phyloP scores from a whole-genome alignment of 35 echinoderm and acorn worm genomes.

The Holothuria glaberrima region DNA sequence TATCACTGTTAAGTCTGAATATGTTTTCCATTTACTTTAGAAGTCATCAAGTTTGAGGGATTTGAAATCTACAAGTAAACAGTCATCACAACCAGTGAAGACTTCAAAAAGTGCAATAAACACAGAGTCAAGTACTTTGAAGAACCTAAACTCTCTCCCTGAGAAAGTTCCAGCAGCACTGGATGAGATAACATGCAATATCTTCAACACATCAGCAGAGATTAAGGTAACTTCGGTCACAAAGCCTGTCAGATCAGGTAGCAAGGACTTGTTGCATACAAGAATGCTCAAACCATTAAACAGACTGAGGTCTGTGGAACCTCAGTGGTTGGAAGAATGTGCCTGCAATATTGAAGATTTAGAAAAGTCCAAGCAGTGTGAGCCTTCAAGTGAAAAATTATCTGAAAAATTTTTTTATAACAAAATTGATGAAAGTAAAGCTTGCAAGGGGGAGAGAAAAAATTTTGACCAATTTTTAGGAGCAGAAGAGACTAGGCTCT shows the following conservation, averaged over 20 bases:
- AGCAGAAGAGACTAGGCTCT: background rate
- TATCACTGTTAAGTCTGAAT: no score
- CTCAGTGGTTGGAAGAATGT: slow-evolving; percentile 32
- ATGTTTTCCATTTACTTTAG: no score
- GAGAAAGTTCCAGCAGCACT: background rate
- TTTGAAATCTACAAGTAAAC: no score
- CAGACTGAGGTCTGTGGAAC: background rate
- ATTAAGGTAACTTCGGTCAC: background rate
- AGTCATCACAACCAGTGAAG: no score
- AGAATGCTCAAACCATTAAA: slow-evolving; percentile 13
- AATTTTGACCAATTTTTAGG: background rate
- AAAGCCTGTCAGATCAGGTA: background rate
- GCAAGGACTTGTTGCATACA: background rate
- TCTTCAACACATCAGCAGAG: background rate
- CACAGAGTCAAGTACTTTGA: no score
- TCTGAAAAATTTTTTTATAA: background rate
- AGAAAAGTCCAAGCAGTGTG: background rate
- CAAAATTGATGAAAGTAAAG: background rate
- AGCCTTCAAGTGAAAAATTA: background rate
- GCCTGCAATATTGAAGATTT: background rate
- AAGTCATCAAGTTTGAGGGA: no score
- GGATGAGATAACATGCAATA: background rate
- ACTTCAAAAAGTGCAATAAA: no score
- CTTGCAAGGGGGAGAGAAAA: background rate
- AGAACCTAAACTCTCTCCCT: no score